Percentiles rank a stretch among this genome's conserved stretches.
Evolutionary conservation across 1,140 invertebrate genomes (phyloP).

Genomic region (Stegodyphus dumicola): DNA sequence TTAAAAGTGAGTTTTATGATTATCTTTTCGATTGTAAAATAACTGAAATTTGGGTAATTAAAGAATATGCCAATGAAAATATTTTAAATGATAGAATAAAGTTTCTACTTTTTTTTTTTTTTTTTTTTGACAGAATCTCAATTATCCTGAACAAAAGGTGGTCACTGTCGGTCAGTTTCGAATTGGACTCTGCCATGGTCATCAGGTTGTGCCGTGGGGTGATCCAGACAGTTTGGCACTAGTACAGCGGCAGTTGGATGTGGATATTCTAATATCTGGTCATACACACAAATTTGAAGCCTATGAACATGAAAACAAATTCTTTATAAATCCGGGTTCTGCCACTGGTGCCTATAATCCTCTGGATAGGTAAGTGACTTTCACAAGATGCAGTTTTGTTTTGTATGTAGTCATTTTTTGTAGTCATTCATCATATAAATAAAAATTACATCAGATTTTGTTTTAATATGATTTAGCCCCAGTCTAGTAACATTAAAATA

Average conservation of each 20-base stretch:
- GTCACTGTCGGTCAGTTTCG: slow-evolving; percentile 98
- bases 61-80: too few relatives aligned
- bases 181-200: slow-evolving; percentile 97
- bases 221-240: slow-evolving; percentile 92
- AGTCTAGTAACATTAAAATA: too few relatives aligned
- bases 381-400: background rate
- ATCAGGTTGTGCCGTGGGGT: slow-evolving; percentile 95
- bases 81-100: too few relatives aligned
- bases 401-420: too few relatives aligned
- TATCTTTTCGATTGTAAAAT: too few relatives aligned
- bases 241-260: slow-evolving; percentile 95
- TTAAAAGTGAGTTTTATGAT: too few relatives aligned
- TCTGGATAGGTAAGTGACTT: slow-evolving; percentile 79
- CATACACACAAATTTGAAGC: slow-evolving; percentile 99
- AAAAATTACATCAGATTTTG: too few relatives aligned
- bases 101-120: background rate
- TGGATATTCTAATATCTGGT: slow-evolving; percentile 98
- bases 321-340: slow-evolving; percentile 99
- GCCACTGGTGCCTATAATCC: slow-evolving; percentile 98
- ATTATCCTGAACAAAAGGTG: slow-evolving; percentile 98
- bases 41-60: too few relatives aligned
- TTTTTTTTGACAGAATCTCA: slow-evolving; percentile 82
- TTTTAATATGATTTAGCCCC: too few relatives aligned
- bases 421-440: too few relatives aligned
- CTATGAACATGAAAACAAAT: slow-evolving; percentile 98